Conservation (phyloP, 2,888 invertebrate species). For the Xylota segnis region DNA sequence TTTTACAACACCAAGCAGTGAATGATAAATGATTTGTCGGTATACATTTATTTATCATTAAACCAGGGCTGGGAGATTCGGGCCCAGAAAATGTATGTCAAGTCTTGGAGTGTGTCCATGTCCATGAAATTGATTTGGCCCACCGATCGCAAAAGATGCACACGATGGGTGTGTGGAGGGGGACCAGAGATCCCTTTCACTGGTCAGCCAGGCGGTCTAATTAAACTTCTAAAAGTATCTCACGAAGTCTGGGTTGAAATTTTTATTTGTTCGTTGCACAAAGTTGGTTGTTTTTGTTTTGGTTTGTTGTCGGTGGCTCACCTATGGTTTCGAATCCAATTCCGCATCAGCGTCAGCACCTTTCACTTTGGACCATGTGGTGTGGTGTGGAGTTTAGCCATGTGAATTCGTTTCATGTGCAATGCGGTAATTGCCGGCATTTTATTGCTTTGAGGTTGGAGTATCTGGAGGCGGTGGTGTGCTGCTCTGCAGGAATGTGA, state of each 20-base stretch:
- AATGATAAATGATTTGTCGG: slow-evolving; percentile 24
- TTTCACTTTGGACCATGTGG: slow-evolving; percentile 49
- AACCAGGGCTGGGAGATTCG: background rate
- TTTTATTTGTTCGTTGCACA: slow-evolving; percentile 18
- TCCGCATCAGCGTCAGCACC: slow-evolving; percentile 54
- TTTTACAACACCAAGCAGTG: slow-evolving; percentile 40
- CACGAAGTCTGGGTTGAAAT: slow-evolving; percentile 23
- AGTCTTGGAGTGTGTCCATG: background rate
- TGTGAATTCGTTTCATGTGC: slow-evolving; percentile 44
- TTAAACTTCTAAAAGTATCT: slow-evolving; percentile 18
- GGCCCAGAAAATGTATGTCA: background rate
- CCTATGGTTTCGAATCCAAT: slow-evolving; percentile 27
- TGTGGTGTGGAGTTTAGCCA: slow-evolving; percentile 23
- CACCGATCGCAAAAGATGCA: background rate
- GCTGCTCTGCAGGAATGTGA: background rate
- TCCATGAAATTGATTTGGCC: background rate
- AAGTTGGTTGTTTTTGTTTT: slow-evolving; percentile 1
- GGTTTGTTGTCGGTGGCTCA: slow-evolving; percentile 2
- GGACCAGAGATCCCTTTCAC: background rate
- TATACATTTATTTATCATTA: background rate
- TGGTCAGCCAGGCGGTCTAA: slow-evolving; percentile 8
- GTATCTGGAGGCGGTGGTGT: slow-evolving; percentile 22
- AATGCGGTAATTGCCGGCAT: slow-evolving; percentile 32
- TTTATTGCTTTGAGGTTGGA: slow-evolving; percentile 23
- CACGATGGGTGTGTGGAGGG: background rate